Base-by-base conservation (phyloP, 2,797 vertebrate genomes). In the Myoxocephalus aenaeus region DNA sequence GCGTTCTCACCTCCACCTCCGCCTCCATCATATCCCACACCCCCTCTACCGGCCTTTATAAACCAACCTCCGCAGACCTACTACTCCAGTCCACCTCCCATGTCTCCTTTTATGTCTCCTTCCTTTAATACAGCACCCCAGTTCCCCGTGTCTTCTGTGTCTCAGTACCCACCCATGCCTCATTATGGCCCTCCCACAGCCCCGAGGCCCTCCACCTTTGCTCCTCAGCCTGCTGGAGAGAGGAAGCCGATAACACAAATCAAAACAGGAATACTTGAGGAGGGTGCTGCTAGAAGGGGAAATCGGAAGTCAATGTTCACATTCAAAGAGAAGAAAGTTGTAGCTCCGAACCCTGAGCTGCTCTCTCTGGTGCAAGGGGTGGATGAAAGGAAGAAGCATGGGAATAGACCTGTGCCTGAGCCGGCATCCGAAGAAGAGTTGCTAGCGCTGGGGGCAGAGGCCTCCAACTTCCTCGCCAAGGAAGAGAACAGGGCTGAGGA, bases 291-390 rank as follows among this genome's bases (percentile, higher is more conserved):
- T 14, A 96, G 90, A 14, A 90, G 97, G 73, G 86, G 85, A 6
- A 86, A 78, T 81, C 96, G 93, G 48, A 99, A 98, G 81, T 93
- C 98, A 34, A 99, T 99, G 98, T 99, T 99, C 95, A 99, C 98
- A 1, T 99, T 99, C 1, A 96, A 99, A 46, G 98, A 99, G 92
- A 99, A 99, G 87, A 93, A 95, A 0, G 97, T 98, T 76, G 85
- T 99, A 59, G 91, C 97, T 44, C 98, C 98, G 0, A 99, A 99
- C 85, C 98, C 98, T 0, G 98, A 98, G 79, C 95, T 99, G 69
- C 93, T 99, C 77, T 97, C 97, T 56, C 89, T 99, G 89, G 98
- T 99, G 4, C 98, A 99, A 89, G 97, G 96, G 0, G 94, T 84
- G 0, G 98, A 99, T 77, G 96, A 96, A 77, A 96, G 93, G 87